These are phyloP conservation scores for Phoeniculus purpureus DNA, from an alignment of 2,797 vertebrate species.

Conservation along the genomic window DNA sequence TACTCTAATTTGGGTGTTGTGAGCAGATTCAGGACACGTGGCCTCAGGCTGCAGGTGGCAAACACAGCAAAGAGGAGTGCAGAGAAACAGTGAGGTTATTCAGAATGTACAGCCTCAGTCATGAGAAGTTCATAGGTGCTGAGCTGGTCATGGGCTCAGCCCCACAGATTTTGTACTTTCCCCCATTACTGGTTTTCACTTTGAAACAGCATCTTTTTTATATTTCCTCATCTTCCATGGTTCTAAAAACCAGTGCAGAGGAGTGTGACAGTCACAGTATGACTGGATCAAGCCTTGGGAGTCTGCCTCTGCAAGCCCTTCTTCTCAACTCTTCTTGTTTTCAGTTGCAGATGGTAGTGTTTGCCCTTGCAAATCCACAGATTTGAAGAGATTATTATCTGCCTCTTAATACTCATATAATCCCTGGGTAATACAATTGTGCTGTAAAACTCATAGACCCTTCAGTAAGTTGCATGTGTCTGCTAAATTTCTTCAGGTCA, in stretches of 20 bases:
- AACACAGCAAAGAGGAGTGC: not conserved
- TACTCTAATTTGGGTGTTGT: conserved; percentile 5
- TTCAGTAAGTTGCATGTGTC: not conserved
- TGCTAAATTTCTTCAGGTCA: not conserved
- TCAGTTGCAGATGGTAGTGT: not conserved
- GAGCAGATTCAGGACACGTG: not conserved
- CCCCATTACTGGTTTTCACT: not conserved
- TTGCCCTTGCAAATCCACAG: not conserved
- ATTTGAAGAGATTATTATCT: not conserved
- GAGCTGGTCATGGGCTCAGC: not conserved
- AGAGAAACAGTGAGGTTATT: not conserved
- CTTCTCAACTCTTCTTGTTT: not conserved
- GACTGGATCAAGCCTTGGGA: not conserved
- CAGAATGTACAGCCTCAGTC: accelerated
- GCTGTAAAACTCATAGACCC: not conserved
- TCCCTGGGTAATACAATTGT: not conserved
- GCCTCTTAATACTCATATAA: not conserved
- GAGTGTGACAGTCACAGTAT: not conserved
- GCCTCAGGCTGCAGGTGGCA: conserved; percentile 29
- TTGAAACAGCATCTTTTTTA: not conserved
- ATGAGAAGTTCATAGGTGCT: accelerated
- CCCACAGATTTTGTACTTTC: not conserved
- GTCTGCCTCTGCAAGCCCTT: not conserved
- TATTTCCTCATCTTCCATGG: accelerated
- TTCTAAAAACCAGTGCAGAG: not conserved